Percentiles rank a stretch among this genome's conserved stretches.
Conservation (phyloP, 1,140 invertebrate genomes). For the Capitella teleta region DNA sequence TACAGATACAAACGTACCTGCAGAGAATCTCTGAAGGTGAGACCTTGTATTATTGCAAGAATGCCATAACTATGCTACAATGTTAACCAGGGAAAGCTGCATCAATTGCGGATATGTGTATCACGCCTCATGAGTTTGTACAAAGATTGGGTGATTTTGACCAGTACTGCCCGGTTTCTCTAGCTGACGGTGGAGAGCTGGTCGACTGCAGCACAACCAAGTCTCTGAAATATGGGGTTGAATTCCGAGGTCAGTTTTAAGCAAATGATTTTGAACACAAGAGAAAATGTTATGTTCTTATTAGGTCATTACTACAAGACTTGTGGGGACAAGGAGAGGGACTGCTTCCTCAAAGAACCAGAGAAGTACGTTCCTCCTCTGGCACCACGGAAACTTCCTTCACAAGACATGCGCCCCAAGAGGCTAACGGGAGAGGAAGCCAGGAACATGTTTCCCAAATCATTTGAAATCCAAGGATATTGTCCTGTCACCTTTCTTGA, state of each 20-base stretch:
- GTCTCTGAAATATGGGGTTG: slow-evolving; percentile 34
- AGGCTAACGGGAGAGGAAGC: slow-evolving; percentile 22
- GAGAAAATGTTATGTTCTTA: not conserved
- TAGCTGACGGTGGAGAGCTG: slow-evolving; percentile 32
- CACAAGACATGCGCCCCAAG: slow-evolving; percentile 25
- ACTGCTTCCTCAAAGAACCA: slow-evolving; percentile 33
- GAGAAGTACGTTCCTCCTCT: slow-evolving; percentile 37
- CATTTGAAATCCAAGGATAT: slow-evolving; percentile 35
- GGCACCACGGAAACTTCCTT: slow-evolving; percentile 31
- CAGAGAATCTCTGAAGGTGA: slow-evolving; percentile 30
- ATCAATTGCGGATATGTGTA: slow-evolving; percentile 35
- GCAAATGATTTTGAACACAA: not conserved
- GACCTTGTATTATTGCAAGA: not conserved
- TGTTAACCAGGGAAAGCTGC: slow-evolving; percentile 30
- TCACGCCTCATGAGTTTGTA: slow-evolving; percentile 37
- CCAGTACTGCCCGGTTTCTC: slow-evolving; percentile 42
- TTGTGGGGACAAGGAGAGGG: slow-evolving; percentile 28
- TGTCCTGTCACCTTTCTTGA: slow-evolving; percentile 41
- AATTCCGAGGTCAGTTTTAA: slow-evolving; percentile 30
- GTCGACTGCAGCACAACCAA: slow-evolving; percentile 32
- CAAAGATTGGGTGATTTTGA: slow-evolving; percentile 36
- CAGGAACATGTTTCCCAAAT: slow-evolving; percentile 18
- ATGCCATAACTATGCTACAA: not conserved
- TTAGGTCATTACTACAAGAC: slow-evolving; percentile 36
- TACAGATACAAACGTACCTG: slow-evolving; percentile 37